A percentile compares a stretch with the other conserved stretches of the same genome.
Conservation (phyloP, 2,888 invertebrate species). For the Acanthosepion esculentum region DNA sequence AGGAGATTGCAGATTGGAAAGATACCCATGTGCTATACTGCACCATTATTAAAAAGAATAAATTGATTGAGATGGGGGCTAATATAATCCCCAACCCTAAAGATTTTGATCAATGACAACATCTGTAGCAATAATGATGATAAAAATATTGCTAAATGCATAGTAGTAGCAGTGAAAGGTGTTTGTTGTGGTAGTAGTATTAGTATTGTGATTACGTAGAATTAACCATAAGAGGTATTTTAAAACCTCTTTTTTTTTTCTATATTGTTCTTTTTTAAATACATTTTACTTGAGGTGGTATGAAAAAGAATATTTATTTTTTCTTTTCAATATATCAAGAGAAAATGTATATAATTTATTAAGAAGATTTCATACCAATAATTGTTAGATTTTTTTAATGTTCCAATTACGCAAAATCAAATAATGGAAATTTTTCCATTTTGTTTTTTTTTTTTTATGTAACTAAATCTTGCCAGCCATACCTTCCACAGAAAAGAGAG, state of each 20-base stretch:
- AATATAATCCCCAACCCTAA: background rate
- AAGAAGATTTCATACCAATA: background rate
- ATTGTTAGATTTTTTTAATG: background rate
- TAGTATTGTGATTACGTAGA: background rate
- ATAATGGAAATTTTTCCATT: constrained; percentile 2
- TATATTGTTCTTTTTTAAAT: background rate
- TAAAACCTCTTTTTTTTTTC: background rate
- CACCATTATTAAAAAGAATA: constrained; percentile 11
- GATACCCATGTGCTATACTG: background rate
- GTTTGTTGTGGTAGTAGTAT: background rate
- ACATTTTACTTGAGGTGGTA: background rate
- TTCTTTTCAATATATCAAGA: background rate
- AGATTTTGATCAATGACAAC: constrained; percentile 33
- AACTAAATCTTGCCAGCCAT: constrained; percentile 33
- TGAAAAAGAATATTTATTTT: background rate
- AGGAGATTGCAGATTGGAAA: constrained; percentile 33
- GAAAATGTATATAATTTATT: background rate
- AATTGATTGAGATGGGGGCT: background rate
- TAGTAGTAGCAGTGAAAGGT: constrained; percentile 22
- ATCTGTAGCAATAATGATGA: constrained; percentile 23
- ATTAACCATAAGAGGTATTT: background rate
- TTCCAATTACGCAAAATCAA: background rate
- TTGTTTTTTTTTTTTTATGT: background rate
- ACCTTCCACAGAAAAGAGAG: background rate
- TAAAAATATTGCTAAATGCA: constrained; percentile 33